Conservation (phyloP, 2,113 vertebrate species). For the Myrmophylax atrothorax region DNA sequence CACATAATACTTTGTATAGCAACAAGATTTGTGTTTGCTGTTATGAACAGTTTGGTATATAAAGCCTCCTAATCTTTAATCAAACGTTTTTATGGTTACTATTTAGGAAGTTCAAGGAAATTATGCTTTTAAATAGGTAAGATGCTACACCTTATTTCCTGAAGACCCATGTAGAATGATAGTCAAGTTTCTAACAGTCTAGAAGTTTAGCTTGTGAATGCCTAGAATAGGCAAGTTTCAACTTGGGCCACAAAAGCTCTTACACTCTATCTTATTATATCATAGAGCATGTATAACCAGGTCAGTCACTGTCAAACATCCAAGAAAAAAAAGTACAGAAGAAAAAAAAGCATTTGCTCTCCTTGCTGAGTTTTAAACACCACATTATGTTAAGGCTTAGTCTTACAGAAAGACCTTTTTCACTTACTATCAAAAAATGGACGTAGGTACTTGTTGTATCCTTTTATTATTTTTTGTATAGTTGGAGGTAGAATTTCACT, state of each 20-base stretch:
- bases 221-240: background rate
- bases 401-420: background rate
- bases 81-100: background rate
- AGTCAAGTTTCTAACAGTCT: background rate
- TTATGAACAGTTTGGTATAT: background rate
- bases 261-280: background rate
- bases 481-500: conserved; percentile 87
- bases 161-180: background rate
- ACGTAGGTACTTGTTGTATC: conserved; percentile 92
- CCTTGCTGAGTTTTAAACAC: background rate
- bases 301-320: background rate
- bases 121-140: background rate
- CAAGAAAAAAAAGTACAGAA: background rate
- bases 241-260: background rate
- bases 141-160: background rate
- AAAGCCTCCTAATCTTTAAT: background rate
- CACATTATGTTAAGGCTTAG: background rate
- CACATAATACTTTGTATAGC: background rate
- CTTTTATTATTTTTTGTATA: conserved; percentile 90
- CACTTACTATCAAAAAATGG: conserved; percentile 91
- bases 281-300: background rate
- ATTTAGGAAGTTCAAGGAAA: background rate
- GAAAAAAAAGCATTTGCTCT: background rate
- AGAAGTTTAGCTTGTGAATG: background rate
- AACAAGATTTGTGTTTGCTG: background rate